Evolutionary conservation across 2,888 invertebrate species (phyloP), one percentile per base, ranked within the genome.

Genomic region (Dasysyrphus tricinctus): DNA sequence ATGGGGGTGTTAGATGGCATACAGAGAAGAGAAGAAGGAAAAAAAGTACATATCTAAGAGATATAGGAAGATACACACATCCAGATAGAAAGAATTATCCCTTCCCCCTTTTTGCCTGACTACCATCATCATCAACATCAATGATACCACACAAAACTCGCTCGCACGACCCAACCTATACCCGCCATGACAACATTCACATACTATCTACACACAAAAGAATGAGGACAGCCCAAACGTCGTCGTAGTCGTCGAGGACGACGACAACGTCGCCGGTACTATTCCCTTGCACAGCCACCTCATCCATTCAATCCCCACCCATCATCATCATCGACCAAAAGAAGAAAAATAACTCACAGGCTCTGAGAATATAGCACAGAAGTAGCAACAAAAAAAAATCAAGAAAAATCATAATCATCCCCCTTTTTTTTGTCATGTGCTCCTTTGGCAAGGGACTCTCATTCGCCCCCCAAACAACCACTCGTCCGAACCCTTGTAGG

Each of bases 331-430:
- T 78, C 57, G 56, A 47, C 67, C 73, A 69, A 85, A 80, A 73
- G 67, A 69, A 70, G 65, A 59, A 85, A 85, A 77, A 81, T 77
- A 75, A 72, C 81, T 74, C 78, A 77, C 70, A 59, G 63, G 70
- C 85, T 81, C 51, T 42, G 72, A 67, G 65, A 29, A 63, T n/a
- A 65, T 42, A 47, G 65, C 47, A 65, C 47, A 29, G 42, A 49
- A 79, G 39, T 47, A 73, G 16, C 57, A 57, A 54, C 54, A 54
- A 81, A 56, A 65, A 82, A 82, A 65, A 76, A 80, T 63, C 82
- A 86, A 86, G 86, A 86, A 86, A 86, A 86, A 82, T 86, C 86
- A 86, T 86, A 86, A 86, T 79, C 82, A 86, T 86, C 82, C 86
- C 78, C 82, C 73, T 85, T 78, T 61, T n/a, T 61, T 29, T 54